Evolutionary conservation across 2,797 vertebrate genomes (phyloP), one percentile per base, ranked within the genome.

Genomic region (Anisognathus igniventris): DNA sequence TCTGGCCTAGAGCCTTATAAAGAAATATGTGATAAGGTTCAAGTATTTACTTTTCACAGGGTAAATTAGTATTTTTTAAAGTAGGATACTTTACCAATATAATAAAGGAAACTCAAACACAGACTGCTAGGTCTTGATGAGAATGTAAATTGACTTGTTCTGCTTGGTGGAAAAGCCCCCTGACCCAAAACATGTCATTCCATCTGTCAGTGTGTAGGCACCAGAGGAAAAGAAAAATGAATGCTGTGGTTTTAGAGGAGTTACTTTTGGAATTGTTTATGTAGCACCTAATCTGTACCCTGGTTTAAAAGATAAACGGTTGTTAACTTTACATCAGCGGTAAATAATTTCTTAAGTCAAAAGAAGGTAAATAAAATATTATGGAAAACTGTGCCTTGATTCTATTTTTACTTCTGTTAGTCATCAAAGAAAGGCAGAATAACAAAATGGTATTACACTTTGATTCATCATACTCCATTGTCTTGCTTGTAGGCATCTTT

Each of bases 131-230:
- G 40, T 93, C 83, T 97, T 97, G 96, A 97, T 96, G 85, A 96
- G 93, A 96, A 95, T 96, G 76, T 30, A 92, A 95, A 93, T 91
- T 96, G 96, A 95, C 87, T 94, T 96, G 88, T 97, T 95, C 83
- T 96, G 75, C 92, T 95, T 87, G 74, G 75, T 97, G 81, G 92
- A 96, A 96, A 96, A 96, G 71, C 75, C 88, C 92, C 88, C 86
- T 94, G 92, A 97, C 94, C 93, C 87, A 94, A 97, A 97, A 77
- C 78, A 60, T 65, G 83, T 65, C 77, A 88, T 90, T 94, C 94
- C 86, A 94, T 97, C 95, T 96, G 94, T 91, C 91, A 82, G 37
- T 44, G 10, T 84, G 51, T 58, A 74, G 80, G 88, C 76, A 96
- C 42, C 35, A 91, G 65, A 65, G 86, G 75, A 93, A 80, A 92